Percentiles rank a stretch among this genome's conserved stretches.
Conservation (phyloP, 2,113 vertebrate species). For the Otocyon megalotis region DNA sequence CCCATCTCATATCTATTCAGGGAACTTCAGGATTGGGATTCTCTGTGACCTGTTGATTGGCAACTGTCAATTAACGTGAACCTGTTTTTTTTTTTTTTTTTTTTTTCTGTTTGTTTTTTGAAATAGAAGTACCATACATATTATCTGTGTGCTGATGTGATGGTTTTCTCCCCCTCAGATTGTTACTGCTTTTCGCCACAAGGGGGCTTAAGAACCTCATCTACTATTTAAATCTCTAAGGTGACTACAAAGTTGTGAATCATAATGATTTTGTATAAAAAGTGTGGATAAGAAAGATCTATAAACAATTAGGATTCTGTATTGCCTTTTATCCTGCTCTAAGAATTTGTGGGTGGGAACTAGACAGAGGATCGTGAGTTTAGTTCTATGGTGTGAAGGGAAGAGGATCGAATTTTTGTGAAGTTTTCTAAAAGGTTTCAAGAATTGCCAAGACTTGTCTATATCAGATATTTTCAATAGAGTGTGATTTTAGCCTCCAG, state of each 20-base stretch:
- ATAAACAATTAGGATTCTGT: not conserved
- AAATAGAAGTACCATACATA: not conserved
- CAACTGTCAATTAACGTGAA: not conserved
- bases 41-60: not conserved
- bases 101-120: not conserved
- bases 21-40: not conserved
- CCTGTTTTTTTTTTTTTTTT: not conserved
- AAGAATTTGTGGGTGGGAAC: not conserved
- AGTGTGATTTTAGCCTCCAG: not conserved
- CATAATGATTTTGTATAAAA: not conserved
- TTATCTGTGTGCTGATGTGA: not conserved
- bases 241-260: not conserved
- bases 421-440: not conserved
- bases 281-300: not conserved
- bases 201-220: constrained; percentile 3
- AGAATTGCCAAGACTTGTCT: not conserved
- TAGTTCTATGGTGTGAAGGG: not conserved
- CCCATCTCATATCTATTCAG: not conserved
- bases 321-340: not conserved
- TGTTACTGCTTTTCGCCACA: constrained; percentile 10
- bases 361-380: not conserved
- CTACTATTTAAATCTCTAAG: not conserved
- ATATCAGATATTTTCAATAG: not conserved
- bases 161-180: not conserved
- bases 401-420: not conserved